These are phyloP conservation scores for Neuroterus valhalla DNA, from an alignment of 1,140 invertebrate species.

Conservation along the genomic window DNA sequence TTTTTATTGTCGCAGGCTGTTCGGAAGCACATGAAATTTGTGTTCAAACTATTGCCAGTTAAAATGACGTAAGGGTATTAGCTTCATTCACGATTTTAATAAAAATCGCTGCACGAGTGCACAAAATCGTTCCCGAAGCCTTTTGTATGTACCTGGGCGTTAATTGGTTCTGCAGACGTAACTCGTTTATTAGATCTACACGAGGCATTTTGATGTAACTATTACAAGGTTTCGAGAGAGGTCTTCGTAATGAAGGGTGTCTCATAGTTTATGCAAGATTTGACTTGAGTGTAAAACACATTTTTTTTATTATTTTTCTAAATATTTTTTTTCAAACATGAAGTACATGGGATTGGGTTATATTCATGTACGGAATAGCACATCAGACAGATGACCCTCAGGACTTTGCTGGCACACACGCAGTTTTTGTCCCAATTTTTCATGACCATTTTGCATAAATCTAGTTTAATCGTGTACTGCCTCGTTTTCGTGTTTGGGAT, in stretches of 20 bases:
- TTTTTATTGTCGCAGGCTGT: slow-evolving; percentile 21
- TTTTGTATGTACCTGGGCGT: slow-evolving; percentile 34
- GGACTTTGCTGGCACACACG: too few species aligned
- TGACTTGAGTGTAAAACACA: too few species aligned
- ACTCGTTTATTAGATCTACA: slow-evolving; percentile 13
- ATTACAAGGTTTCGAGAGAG: slow-evolving; percentile 58
- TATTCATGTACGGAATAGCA: too few species aligned
- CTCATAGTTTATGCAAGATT: too few species aligned
- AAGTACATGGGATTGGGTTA: too few species aligned
- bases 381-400: too few species aligned
- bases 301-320: not conserved
- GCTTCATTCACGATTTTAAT: slow-evolving; percentile 2
- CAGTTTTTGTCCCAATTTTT: too few species aligned
- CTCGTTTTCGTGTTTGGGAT: too few species aligned
- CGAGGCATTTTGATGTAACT: slow-evolving; percentile 53
- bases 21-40: slow-evolving; percentile 3
- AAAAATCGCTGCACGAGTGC: slow-evolving; percentile 15
- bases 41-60: slow-evolving; percentile 7
- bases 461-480: too few species aligned
- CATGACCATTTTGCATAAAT: too few species aligned
- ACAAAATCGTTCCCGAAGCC: slow-evolving; percentile 13
- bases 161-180: slow-evolving; percentile 40
- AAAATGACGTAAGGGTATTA: slow-evolving; percentile 7
- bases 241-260: too few species aligned
- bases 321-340: too few species aligned